These are phyloP conservation scores for Polypedilum pembai DNA, from an alignment of 1,140 invertebrate species.

Conservation along the genomic window DNA sequence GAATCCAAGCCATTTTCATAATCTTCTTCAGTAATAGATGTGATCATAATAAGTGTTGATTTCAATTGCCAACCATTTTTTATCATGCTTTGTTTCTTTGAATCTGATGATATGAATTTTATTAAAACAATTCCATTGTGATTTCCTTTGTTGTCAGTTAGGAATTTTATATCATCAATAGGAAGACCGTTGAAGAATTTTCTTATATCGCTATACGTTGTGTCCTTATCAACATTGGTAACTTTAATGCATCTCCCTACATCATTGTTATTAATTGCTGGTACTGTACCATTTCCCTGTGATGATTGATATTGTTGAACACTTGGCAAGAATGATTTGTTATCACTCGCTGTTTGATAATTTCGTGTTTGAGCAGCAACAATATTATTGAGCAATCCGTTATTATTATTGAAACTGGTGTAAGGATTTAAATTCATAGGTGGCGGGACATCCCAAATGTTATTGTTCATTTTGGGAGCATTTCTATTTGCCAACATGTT, in stretches of 20 bases:
- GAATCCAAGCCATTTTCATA: slow-evolving; percentile 60
- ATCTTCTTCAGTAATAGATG: slow-evolving; percentile 52
- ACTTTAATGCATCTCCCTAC: slow-evolving; percentile 59
- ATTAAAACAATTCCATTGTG: slow-evolving; percentile 73
- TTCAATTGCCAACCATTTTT: slow-evolving; percentile 51
- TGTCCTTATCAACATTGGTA: slow-evolving; percentile 55
- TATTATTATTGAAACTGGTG: neutral
- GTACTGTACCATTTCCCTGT: neutral
- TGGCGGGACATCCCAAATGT: slow-evolving; percentile 45
- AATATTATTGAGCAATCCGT: neutral
- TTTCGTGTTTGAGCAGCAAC: slow-evolving; percentile 40
- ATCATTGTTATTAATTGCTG: no score
- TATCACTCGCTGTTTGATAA: neutral
- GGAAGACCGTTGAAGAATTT: slow-evolving; percentile 70
- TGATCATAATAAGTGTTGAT: slow-evolving; percentile 54
- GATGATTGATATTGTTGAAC: neutral
- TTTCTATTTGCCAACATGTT: neutral
- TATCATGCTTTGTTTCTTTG: slow-evolving; percentile 61
- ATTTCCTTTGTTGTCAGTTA: slow-evolving; percentile 69
- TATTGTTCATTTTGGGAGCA: slow-evolving; percentile 35
- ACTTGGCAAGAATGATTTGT: neutral
- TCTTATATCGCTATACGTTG: slow-evolving; percentile 69
- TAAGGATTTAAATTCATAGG: slow-evolving; percentile 41
- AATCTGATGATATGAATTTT: slow-evolving; percentile 59
- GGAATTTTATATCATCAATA: slow-evolving; percentile 78